Evolutionary conservation across 2,797 vertebrate species (phyloP), one percentile per base, ranked within the genome.

Genomic region (Alcedo quadribrachys): DNA sequence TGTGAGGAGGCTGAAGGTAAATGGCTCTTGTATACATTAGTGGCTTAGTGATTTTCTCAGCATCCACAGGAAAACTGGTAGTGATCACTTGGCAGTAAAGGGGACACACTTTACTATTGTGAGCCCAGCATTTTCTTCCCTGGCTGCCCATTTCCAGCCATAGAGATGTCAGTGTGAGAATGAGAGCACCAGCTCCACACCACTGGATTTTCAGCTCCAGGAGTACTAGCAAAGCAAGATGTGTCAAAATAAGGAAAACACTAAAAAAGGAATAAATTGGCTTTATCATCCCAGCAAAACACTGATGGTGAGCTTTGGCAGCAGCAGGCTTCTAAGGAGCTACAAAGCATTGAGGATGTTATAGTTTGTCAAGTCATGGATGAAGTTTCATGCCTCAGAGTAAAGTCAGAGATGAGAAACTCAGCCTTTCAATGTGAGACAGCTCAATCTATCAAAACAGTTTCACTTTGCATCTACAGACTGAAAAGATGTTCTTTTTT

Each of bases 401-500:
- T 87, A 74, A 85, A 87, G 85, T 54, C 7, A 18, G 62, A 95
- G 73, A 92, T 85, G 71, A 94, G 90, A 93, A 92, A 66, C 46
- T 75, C 51, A 22, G 57, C 81, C 70, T 90, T 95, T 92, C 77
- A 86, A 60, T 0, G n/a, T 86, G 83, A 53, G 70, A 73, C 87
- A 93, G 86, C n/a, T 76, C 67, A 91, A 81, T 71, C 81, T 91
- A 55, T 86, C 78, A 81, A 81, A 95, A 90, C 76, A 93, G 94
- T 96, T 96, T 96, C 94, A 58, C 55, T 95, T 95, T 95, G 76
- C 87, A 89, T 94, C 92, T 94, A 53, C 30, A 1, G 58, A 68
- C 89, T 70, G 84, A 94, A 94, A 90, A 92, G 2, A 68, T 48
- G 33, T 76, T 91, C 73, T 82, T 45, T 16, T 74, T 65, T 51